Base-by-base conservation (phyloP, 2,797 vertebrate species). In the Hippopotamyrus pictus region DNA sequence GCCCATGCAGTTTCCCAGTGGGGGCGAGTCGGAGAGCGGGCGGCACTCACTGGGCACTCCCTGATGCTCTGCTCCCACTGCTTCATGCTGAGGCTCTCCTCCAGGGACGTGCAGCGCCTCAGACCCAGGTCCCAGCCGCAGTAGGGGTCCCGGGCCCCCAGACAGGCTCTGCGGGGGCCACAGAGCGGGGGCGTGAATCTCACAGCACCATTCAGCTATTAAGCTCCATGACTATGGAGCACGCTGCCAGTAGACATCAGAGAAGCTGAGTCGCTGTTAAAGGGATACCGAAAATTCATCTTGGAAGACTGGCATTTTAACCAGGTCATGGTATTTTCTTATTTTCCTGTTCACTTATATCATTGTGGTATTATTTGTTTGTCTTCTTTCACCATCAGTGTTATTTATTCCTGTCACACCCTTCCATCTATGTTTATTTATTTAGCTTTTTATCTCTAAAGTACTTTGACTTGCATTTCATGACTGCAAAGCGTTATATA, bases 131-230 rank as follows among this genome's bases (percentile, higher is more conserved):
- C 98, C 98, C 98, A 99, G 89, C 98, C 98, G 12, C 98, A 99
- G 65, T 99, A 99, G 1, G 98, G 98, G 93, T 99, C 98, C 91
- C 97, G 97, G n/a, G 98, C 97, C 82, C 96, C 97, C 91, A 98
- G 92, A 92, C 98, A 99, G 25, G 95, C 90, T 83, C 98, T 99
- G 93, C 6, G 62, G 17, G 22, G 50, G 25, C 87, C 86, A 57
- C 11, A 73, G 25, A 73, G 0, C 4, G 0, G 29, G 1, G 11
- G 1, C 1, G 14, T 29, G 12, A 33, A 37, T 73, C 25, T 33
- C 65, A 14, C 4, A 6, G 29, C 25, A 33, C 9, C 25, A 29
- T 69, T 69, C 33, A 69, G 25, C 25, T 19, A 29, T 29, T 33
- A 65, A 29, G 59, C n/a, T 29, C 59, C 59, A 65, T 29, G 22